Evolutionary conservation across 1,140 invertebrate genomes (phyloP), one percentile per base, ranked within the genome.

Genomic region (Panagrolaimus sp.): DNA sequence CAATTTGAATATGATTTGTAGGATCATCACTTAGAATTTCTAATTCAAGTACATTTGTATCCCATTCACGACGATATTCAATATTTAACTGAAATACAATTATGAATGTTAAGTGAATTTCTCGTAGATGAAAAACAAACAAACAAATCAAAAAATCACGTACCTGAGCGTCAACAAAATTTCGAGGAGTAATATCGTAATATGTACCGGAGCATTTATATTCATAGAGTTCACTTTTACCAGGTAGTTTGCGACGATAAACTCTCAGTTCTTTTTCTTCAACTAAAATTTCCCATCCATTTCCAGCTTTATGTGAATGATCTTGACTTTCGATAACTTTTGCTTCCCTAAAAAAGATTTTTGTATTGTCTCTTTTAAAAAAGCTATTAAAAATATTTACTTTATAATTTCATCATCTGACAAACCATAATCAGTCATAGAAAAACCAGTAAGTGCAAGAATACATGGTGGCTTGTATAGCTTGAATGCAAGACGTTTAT

Each of bases 51-150:
- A 76, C 66, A 55, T 76, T 76, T 17, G 62, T 48, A 44, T 76
- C 74, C 74, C 74, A 76, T 28, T 71, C 52, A 43, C 45, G 47
- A n/a, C 74, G 45, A 67, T 76, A 76, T 14, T 58, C 46, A 55
- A 74, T n/a, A 45, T 76, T 67, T 43, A 69, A 71, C 48, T 76
- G 67, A 26, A 70, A 71, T 4, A 8, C 21, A n/a, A 14, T 4
- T 12, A 12, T 21, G 15, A 58, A 58, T 26, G 28, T 32, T 17
- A 1, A 63, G 7, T n/a, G 17, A 17, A 17, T 44, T 28, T 21
- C 10, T 8, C 10, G 43, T n/a, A 14, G 7, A 43, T 15, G n/a
- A 17, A 28, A 17, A 2, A 10, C 43, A 66, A 46, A 32, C 43
- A 45, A 65, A 46, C 46, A 38, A 38, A 38, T 38, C 32, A 38